Conservation (phyloP, 2,113 vertebrate species). For the Xenopus laevis region DNA sequence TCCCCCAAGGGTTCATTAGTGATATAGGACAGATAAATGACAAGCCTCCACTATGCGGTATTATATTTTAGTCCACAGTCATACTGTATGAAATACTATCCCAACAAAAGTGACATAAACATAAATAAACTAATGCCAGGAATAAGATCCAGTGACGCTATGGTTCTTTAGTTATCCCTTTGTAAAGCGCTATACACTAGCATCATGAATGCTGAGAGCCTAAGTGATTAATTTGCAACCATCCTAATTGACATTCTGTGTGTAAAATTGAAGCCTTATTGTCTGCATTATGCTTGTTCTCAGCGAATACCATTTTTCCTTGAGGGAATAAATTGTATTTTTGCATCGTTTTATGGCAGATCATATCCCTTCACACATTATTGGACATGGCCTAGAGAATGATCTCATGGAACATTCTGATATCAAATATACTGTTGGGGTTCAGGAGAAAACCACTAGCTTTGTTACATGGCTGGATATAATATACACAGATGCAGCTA, state of each 20-base stretch:
- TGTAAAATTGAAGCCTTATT: no score
- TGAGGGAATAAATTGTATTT: not conserved
- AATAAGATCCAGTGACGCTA: no score
- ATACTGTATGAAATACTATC: not conserved
- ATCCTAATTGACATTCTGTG: no score
- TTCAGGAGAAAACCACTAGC: not conserved
- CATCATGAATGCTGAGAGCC: no score
- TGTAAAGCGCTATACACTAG: no score
- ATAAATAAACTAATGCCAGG: no score
- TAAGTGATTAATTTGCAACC: no score
- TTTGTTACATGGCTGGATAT: not conserved
- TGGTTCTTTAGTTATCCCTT: no score
- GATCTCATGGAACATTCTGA: not conserved
- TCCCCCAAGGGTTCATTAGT: no score
- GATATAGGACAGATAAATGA: no score
- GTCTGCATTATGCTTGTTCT: no score
- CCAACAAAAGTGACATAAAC: no score
- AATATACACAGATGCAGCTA: not conserved
- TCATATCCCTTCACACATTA: not conserved
- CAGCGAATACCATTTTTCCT: not conserved
- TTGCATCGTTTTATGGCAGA: not conserved
- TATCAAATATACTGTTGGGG: not conserved
- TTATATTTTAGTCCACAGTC: not conserved
- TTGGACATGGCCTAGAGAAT: not conserved
- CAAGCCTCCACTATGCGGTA: not conserved